Evolutionary conservation across 2,113 vertebrate genomes (phyloP), one percentile per base, ranked within the genome.

Genomic region (Recurvirostra avosetta): DNA sequence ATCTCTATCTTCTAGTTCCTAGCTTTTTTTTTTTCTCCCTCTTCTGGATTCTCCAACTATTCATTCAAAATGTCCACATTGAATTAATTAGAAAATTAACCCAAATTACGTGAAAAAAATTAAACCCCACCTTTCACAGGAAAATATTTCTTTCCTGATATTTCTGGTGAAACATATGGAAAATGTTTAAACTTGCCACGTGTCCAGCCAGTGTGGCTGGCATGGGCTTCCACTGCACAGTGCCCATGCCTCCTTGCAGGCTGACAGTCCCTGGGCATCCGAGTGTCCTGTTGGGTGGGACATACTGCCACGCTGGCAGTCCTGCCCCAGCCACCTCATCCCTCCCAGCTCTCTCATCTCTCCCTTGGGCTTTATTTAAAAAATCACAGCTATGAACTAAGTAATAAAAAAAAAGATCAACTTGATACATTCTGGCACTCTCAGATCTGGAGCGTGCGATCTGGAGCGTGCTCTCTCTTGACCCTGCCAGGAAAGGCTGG

Each of bases 231-330:
- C 38, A 21, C 11, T 30, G 41, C 26, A 25, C 49, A 52, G 4
- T 4, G 11, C 62, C 1, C 5, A 58, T 27, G 36, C 17, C 6
- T 52, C 25, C 26, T 47, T 41, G 5, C 41, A 27, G 6, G 11
- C 25, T 83, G 47, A 20, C 0, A 2, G 22, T 53, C 15, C 19
- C 32, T 0, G 2, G 13, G 17, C 20, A 55, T 8, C 23, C 0
- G 1, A 22, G 7, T 34, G n/a, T 38, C 40, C 40, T 41, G 20
- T 47, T 49, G 45, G 47, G 36, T 4, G 50, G n/a, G 52, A 43
- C 8, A 4, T 7, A 4, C 22, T 34, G 75, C 65, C 29, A 12
- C 0, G 1, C 52, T 43, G 52, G 17, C 30, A 15, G 41, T 32
- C 52, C 65, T 67, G 25, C 15, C 32, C 36, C 21, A 45, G 21